These are phyloP conservation scores for Charadrius vociferus DNA, from an alignment of 2,113 vertebrate genomes.

Conservation along the genomic window DNA sequence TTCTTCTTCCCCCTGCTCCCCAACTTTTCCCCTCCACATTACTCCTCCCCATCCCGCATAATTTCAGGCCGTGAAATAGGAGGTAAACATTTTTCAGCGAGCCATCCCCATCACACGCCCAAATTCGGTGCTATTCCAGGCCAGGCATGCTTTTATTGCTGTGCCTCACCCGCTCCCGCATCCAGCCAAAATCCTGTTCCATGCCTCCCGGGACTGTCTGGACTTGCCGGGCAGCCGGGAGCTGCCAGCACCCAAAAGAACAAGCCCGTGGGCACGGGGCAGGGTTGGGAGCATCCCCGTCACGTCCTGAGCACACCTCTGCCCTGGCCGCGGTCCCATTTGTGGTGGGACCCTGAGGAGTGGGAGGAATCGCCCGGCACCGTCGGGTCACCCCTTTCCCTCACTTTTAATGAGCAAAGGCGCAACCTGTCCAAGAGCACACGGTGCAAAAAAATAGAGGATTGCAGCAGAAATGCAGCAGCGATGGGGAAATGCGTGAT, in stretches of 20 bases:
- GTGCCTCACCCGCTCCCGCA: not conserved
- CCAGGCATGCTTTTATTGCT: not conserved
- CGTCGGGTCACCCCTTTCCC: not conserved
- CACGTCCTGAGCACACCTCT: not conserved
- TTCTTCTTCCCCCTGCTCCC: not conserved
- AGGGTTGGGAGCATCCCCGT: not conserved
- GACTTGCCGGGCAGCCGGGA: not conserved
- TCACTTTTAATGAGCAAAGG: not conserved
- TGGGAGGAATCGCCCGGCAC: not conserved
- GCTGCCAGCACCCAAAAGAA: not conserved
- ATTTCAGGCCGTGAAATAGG: not conserved
- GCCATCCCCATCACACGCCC: not conserved
- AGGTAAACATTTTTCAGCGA: not conserved
- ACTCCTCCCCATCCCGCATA: not conserved
- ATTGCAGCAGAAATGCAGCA: rapidly evolving
- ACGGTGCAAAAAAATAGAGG: rapidly evolving
- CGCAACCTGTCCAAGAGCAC: rapidly evolving
- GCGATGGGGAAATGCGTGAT: not conserved
- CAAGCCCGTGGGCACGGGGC: not conserved
- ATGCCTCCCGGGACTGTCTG: not conserved
- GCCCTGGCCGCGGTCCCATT: rapidly evolving
- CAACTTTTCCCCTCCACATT: not conserved
- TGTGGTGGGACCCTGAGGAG: not conserved
- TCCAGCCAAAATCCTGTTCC: not conserved
- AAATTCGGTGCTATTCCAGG: not conserved